Conservation (phyloP, 2,797 vertebrate species). For the Spinus pinus region DNA sequence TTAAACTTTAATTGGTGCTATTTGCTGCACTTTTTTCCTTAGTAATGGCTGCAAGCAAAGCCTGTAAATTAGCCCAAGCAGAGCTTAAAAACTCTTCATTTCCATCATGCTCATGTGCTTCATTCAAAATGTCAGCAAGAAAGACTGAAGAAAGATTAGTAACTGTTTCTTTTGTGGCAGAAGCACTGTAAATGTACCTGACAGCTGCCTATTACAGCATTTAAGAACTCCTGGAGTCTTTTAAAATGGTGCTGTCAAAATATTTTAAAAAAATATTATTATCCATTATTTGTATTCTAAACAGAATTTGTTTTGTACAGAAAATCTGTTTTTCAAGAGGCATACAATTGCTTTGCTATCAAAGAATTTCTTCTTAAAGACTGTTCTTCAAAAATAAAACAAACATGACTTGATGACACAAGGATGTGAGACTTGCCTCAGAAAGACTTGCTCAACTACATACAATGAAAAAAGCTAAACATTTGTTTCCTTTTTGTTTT, state of each 20-base stretch:
- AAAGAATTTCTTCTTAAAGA: neutral
- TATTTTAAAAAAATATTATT: conserved; percentile 45
- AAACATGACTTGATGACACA: neutral
- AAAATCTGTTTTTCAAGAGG: neutral
- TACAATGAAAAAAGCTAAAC: neutral
- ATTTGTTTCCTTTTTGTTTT: neutral
- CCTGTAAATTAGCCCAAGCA: neutral
- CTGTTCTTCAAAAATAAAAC: neutral
- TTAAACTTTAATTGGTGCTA: conserved; percentile 3
- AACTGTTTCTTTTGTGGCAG: conserved; percentile 30
- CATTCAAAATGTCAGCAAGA: neutral
- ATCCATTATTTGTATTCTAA: conserved; percentile 32
- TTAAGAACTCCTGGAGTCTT: neutral
- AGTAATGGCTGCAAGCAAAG: neutral
- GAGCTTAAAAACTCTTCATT: conserved; percentile 20
- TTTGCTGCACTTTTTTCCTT: neutral
- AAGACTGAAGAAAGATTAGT: conserved; percentile 31
- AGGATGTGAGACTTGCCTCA: neutral
- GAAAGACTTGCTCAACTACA: neutral
- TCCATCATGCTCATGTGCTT: neutral
- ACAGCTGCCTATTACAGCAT: conserved; percentile 53
- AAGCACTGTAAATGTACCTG: conserved; percentile 20
- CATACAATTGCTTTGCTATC: neutral
- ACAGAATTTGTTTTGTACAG: conserved; percentile 46
- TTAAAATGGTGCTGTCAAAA: conserved; percentile 49